A percentile compares a stretch with the other conserved stretches of the same genome.
Evolutionary conservation across 2,888 invertebrate species (phyloP).

Genomic region (Brenthis hecate): DNA sequence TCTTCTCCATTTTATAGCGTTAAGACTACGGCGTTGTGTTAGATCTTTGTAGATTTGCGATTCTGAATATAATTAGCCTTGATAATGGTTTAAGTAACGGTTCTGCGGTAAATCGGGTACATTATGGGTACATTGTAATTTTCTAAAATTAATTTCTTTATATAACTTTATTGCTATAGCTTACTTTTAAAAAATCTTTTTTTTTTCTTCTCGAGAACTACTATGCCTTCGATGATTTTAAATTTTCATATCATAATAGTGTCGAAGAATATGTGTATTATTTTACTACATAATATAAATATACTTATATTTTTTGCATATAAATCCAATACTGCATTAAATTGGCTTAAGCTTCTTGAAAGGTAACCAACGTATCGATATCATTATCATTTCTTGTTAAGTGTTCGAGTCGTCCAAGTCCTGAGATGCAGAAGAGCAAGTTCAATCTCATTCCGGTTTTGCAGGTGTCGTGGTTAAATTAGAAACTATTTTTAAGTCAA

Average conservation of each 20-base stretch:
- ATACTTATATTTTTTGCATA: no score
- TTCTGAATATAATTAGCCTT: not conserved
- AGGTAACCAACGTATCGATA: slow-evolving; percentile 4
- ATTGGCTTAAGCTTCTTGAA: not conserved
- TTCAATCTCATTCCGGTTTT: slow-evolving; percentile 13
- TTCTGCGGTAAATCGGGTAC: not conserved
- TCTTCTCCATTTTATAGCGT: not conserved
- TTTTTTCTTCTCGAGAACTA: no score
- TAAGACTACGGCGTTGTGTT: not conserved
- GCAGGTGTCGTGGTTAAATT: slow-evolving; percentile 31
- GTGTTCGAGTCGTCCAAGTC: not conserved
- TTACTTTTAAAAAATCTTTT: no score
- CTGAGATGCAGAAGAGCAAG: slow-evolving; percentile 6
- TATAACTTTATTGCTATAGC: no score
- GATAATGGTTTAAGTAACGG: not conserved
- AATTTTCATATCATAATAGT: no score
- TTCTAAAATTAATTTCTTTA: no score
- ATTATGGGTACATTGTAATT: no score
- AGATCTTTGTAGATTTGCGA: not conserved
- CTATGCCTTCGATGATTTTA: no score
- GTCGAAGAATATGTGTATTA: no score
- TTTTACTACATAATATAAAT: no score
- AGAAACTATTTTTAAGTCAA: slow-evolving; percentile 42
- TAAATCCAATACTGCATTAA: no score
- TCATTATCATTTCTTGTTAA: not conserved